phyloP scores from a whole-genome alignment of 1,140 invertebrate species.

The Heliconius hermathena region DNA sequence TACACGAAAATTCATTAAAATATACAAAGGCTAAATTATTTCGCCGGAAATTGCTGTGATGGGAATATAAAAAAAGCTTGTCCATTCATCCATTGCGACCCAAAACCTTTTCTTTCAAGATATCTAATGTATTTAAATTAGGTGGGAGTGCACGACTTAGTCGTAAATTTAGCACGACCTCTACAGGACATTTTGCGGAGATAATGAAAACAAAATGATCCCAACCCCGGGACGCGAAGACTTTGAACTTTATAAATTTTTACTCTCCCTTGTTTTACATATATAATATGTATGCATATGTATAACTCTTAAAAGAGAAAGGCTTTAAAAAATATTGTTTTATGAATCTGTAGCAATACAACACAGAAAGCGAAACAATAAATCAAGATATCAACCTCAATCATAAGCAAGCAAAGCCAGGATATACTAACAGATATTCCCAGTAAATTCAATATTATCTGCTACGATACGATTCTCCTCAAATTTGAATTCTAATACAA shows the following conservation, averaged over 20 bases:
- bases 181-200: conserved; percentile 44
- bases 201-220: conserved; percentile 66
- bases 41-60: conserved; percentile 4
- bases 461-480: background rate
- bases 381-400: background rate
- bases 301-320: no score
- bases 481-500: background rate
- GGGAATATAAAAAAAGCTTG: conserved; percentile 12
- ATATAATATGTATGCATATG: no score
- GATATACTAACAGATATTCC: background rate
- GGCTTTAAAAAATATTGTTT: no score
- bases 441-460: background rate
- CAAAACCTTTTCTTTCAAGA: conserved; percentile 28
- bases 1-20: conserved; percentile 7
- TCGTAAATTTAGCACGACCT: conserved; percentile 48
- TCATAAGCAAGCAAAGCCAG: background rate
- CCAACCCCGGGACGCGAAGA: conserved; percentile 31
- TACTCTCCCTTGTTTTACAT: no score
- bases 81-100: conserved; percentile 5
- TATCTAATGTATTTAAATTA: conserved; percentile 59
- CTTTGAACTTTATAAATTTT: conserved; percentile 29
- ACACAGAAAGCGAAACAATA: no score
- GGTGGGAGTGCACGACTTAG: conserved; percentile 40
- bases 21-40: background rate
- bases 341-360: no score